Base-by-base conservation (phyloP, 2,888 invertebrate genomes). In the Drosophila acutilabella region DNA sequence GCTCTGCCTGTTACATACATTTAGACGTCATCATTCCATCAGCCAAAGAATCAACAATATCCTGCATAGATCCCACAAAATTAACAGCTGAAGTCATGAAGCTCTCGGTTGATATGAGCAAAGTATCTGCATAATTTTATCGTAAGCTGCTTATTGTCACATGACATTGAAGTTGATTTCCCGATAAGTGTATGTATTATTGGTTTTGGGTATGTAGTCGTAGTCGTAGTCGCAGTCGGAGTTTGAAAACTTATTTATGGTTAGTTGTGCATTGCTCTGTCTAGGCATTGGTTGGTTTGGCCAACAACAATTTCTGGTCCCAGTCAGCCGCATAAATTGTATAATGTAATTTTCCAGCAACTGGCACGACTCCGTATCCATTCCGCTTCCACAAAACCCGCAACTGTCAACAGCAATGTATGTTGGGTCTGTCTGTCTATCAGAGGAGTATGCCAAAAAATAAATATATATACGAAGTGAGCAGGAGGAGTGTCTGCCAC, bases 301-400 rank as follows among this genome's bases (percentile, higher is more conserved):
- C 65, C 36, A 36, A 36, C 62, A 78, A 75, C 64, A 70, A 76
- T 75, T 74, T 68, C 64, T 50, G 71, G 56, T 68, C 61, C 74
- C 82, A 86, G 87, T 74, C 88, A 88, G 81, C 84, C 71, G 89
- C 89, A 89, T 86, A 89, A 86, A 86, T 88, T 86, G 86, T 86
- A 78, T 88, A 89, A 86, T 88, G 85, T 89, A 86, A 86, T 86
- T 86, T 86, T 74, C 70, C 71, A 78, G 68, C 67, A 66, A 62
- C 64, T 74, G 87, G 53, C 79, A 70, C 65, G 51, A 61, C 57
- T 51, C 59, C 60, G 30, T 59, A 44, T 23, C 2, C 52, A 20
- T 8, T 18, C 40, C 14, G 33, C 59, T 13, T 54, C 62, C 59
- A 48, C 57, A 71, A 71, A 83, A 74, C 79, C 75, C 88, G 77